Base-by-base conservation (phyloP, 2,888 invertebrate genomes). In the Caenorhabditis panamensis region DNA sequence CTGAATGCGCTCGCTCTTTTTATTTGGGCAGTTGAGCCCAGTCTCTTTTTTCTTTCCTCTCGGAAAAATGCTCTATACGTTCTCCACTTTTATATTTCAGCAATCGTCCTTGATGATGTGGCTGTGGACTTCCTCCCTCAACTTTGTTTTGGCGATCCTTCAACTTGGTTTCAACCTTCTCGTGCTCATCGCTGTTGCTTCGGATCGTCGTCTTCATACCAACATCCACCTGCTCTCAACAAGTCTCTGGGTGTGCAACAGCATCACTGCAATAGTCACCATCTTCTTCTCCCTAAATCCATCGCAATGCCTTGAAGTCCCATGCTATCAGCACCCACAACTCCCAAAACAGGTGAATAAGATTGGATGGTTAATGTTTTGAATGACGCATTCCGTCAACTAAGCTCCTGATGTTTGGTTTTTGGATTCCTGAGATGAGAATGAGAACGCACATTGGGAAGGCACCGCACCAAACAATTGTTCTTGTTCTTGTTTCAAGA, bases 201-300 rank as follows among this genome's bases (percentile, higher is more conserved):
- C 81, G 2, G 82, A 84, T 18, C 71, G 73, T 31, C 77, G 79
- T 31, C 81, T 85, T 49, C 85, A 85, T 20, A 79, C 84, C 4
- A 76, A 82, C 47, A 80, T 82, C 20, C 82, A 82, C 56, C 58
- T 85, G n/a, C 79, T 85, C 8, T 78, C 82, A n/a, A 77, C 82
- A 9, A 85, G 82, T 71, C 69, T 85, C 0, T 85, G 85, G 85
- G 69, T 84, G 13, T 85, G 84, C 66, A 85, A 85, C 64, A 78
- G 79, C 67, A 84, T 85, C 51, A 80, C 85, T 41, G 83, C 85
- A 13, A 83, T 84, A 13, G 84, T 85, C 62, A 82, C 84, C 13
- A 84, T 85, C 28, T 85, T 85, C 78, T 85, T 84, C 69, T 76
- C 79, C 2, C 76, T 85, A n/a, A 82, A 77, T 26, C 83, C 82